A percentile compares a stretch with the other conserved stretches of the same genome.
phyloP scores from a whole-genome alignment of 2,113 vertebrate genomes.

The Etheostoma cragini region DNA sequence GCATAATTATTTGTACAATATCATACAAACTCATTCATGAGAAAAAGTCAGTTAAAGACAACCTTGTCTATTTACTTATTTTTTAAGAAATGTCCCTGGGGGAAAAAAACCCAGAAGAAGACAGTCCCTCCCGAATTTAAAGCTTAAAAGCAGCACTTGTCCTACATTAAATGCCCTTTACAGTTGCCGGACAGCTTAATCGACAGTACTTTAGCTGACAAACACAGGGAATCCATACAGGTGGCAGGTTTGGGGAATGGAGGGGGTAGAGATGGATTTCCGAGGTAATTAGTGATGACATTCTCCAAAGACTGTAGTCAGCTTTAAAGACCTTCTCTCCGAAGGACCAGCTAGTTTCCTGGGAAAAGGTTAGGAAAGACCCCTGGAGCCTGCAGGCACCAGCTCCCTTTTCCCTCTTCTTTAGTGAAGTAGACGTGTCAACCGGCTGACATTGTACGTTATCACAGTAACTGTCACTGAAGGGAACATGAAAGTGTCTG shows the following conservation, averaged over 20 bases:
- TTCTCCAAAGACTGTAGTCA: slow-evolving; percentile 60
- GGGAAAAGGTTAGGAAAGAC: slow-evolving; percentile 60
- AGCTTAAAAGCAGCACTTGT: not conserved
- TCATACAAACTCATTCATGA: too few species aligned
- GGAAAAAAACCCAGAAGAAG: too few species aligned
- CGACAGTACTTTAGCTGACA: slow-evolving; percentile 33
- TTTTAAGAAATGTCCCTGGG: too few species aligned
- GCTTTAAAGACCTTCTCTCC: slow-evolving; percentile 65
- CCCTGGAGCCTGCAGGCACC: slow-evolving; percentile 38
- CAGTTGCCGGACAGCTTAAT: slow-evolving; percentile 3
- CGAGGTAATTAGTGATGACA: slow-evolving; percentile 74
- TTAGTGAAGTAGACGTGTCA: slow-evolving; percentile 48
- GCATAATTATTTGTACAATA: too few species aligned
- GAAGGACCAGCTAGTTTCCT: slow-evolving; percentile 47
- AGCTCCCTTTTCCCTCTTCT: slow-evolving; percentile 16
- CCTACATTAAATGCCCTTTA: not conserved
- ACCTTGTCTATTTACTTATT: too few species aligned
- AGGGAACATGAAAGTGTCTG: slow-evolving; percentile 42
- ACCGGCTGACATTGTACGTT: slow-evolving; percentile 45
- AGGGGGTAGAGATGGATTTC: slow-evolving; percentile 68
- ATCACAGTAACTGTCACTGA: slow-evolving; percentile 45
- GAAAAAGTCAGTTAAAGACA: too few species aligned
- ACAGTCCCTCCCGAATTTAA: not conserved
- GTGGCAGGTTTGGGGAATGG: slow-evolving; percentile 42
- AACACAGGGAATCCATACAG: slow-evolving; percentile 55